A percentile compares a stretch with the other conserved stretches of the same genome.
Evolutionary conservation across 2,797 vertebrate species (phyloP).

Genomic region (Gymnothorax javanicus): DNA sequence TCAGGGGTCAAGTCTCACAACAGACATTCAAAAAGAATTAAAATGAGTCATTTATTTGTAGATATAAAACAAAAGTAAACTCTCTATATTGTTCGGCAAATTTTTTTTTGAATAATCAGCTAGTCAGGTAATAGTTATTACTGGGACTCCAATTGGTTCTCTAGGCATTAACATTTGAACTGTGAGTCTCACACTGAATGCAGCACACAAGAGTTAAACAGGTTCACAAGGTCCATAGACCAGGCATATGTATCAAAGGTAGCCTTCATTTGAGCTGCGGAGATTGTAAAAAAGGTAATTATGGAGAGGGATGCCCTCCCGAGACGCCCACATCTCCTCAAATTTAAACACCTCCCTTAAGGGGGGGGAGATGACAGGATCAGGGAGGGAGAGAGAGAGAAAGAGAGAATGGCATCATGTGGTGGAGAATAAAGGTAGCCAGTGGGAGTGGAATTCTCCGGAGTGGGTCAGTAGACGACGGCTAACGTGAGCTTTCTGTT

Average conservation of each 20-base stretch:
- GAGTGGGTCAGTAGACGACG: background rate
- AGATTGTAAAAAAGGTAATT: conserved; percentile 15
- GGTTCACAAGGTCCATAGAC: background rate
- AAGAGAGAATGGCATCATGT: background rate
- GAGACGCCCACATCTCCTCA: background rate
- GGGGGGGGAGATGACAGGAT: background rate
- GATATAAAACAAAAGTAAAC: no score
- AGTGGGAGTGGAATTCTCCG: background rate
- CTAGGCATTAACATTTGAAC: no score
- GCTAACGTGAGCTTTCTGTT: background rate
- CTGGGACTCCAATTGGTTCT: no score
- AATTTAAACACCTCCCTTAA: conserved; percentile 8
- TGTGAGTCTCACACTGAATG: background rate
- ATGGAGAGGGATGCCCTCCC: background rate
- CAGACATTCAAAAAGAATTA: no score
- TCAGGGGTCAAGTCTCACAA: background rate
- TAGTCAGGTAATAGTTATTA: no score
- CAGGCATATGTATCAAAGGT: background rate
- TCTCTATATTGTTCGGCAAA: no score
- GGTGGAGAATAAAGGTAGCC: background rate
- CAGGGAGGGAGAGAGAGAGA: background rate
- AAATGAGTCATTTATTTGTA: no score
- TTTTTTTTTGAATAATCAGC: no score
- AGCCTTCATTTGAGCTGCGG: background rate
- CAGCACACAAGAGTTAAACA: background rate